Percentiles rank a stretch among this genome's conserved stretches.
These are phyloP conservation scores for Alectoris magna DNA, from an alignment of 2,797 vertebrate species.

Conservation along the genomic window DNA sequence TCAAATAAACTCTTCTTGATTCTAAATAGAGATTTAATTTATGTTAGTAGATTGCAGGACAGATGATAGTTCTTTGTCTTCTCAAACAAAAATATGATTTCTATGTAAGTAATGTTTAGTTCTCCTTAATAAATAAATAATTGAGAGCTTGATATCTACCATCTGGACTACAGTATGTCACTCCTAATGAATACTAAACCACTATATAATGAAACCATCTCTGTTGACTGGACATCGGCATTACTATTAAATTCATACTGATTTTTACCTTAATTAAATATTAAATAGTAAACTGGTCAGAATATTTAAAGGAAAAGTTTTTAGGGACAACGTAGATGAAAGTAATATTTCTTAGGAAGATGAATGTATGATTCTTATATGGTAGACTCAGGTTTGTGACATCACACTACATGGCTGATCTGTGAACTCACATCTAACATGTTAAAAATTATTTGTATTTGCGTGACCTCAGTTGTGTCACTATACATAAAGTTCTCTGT, in stretches of 20 bases:
- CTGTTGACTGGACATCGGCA: not conserved
- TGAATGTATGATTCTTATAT: not conserved
- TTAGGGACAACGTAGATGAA: not conserved
- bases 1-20: not conserved
- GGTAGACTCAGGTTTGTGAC: not conserved
- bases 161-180: not conserved
- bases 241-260: not conserved
- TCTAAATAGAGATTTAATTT: not conserved
- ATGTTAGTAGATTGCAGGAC: not conserved
- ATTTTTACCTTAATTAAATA: not conserved
- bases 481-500: not conserved
- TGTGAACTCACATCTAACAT: not conserved
- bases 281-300: not conserved
- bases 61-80: not conserved
- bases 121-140: not conserved
- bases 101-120: not conserved
- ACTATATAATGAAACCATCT: not conserved
- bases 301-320: not conserved
- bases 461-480: not conserved
- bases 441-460: not conserved
- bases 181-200: not conserved
- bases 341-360: not conserved
- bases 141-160: not conserved
- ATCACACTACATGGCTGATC: not conserved
- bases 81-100: not conserved